Conservation (phyloP, 1,140 invertebrate species). For the Aphelinus atriplicis region DNA sequence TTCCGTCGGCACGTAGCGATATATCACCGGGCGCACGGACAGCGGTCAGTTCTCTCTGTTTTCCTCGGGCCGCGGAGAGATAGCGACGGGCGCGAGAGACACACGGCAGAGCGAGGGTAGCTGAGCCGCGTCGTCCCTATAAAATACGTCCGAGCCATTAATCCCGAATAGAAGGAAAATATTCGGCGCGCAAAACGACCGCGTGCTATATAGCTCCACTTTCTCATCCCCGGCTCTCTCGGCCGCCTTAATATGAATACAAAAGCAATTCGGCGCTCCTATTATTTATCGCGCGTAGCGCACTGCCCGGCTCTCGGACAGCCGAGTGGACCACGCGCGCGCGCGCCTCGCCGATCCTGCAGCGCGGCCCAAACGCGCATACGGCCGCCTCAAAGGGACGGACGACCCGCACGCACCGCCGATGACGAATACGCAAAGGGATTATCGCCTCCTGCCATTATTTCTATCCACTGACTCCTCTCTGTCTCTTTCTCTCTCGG, state of each 20-base stretch:
- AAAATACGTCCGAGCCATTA: conserved; percentile 67
- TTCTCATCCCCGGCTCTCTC: not conserved
- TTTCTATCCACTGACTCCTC: not conserved
- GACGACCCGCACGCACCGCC: conserved; percentile 39
- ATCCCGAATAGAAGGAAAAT: conserved; percentile 66
- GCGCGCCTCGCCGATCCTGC: no score
- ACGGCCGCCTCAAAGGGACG: conserved; percentile 34
- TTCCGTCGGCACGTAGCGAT: conserved; percentile 53
- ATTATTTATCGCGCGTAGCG: conserved; percentile 61
- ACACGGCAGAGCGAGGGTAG: conserved; percentile 29
- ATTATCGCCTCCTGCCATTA: conserved; percentile 49
- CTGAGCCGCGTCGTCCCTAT: conserved; percentile 51
- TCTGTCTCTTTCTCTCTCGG: not conserved
- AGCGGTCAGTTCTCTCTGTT: conserved; percentile 57
- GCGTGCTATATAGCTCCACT: conserved; percentile 42
- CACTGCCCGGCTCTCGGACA: not conserved
- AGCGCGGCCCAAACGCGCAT: not conserved
- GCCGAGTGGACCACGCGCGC: no score
- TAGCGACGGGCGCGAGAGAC: conserved; percentile 42
- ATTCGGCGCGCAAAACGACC: conserved; percentile 62
- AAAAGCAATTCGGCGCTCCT: conserved; percentile 58
- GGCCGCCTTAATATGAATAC: conserved; percentile 64
- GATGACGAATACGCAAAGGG: conserved; percentile 48
- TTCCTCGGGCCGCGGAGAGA: conserved; percentile 45
- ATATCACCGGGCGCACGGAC: conserved; percentile 56